A percentile compares a stretch with the other conserved stretches of the same genome.
Conservation (phyloP, 2,888 invertebrate species). For the Zygaena filipendulae region DNA sequence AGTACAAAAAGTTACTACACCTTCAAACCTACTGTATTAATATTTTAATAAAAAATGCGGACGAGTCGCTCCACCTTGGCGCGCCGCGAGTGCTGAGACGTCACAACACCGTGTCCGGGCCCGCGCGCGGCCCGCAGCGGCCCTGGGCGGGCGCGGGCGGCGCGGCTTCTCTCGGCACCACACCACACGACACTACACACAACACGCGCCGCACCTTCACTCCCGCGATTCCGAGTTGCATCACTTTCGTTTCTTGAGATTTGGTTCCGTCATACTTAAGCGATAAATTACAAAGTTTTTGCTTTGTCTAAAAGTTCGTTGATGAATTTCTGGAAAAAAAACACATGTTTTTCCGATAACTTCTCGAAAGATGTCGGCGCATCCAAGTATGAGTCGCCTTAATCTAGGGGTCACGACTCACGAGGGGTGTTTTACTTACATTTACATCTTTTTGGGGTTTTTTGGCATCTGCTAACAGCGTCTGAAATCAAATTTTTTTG, state of each 20-base stretch:
- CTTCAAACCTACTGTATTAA: too few species aligned
- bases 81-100: too few species aligned
- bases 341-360: conserved; percentile 2
- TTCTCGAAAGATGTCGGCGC: not conserved
- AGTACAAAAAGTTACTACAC: not conserved
- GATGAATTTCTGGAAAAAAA: conserved; percentile 84
- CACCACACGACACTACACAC: conserved; percentile 5
- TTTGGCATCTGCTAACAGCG: conserved; percentile 83
- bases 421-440: conserved; percentile 70
- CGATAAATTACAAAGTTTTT: conserved; percentile 79
- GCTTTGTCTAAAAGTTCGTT: conserved; percentile 90
- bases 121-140: not conserved
- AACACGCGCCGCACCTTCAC: conserved; percentile 7
- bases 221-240: too few species aligned
- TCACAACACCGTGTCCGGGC: too few species aligned
- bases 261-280: conserved; percentile 24
- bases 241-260: conserved; percentile 24
- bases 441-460: conserved; percentile 88
- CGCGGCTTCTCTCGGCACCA: not conserved
- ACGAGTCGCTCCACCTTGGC: too few species aligned
- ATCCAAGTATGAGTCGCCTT: too few species aligned
- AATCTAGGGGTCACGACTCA: too few species aligned
- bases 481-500: conserved; percentile 74
- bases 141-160: not conserved
- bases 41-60: too few species aligned